Percentiles rank a stretch among this genome's conserved stretches.
These are phyloP conservation scores for Poeciliopsis presidionis DNA, from an alignment of 2,797 vertebrate species.

Conservation along the genomic window DNA sequence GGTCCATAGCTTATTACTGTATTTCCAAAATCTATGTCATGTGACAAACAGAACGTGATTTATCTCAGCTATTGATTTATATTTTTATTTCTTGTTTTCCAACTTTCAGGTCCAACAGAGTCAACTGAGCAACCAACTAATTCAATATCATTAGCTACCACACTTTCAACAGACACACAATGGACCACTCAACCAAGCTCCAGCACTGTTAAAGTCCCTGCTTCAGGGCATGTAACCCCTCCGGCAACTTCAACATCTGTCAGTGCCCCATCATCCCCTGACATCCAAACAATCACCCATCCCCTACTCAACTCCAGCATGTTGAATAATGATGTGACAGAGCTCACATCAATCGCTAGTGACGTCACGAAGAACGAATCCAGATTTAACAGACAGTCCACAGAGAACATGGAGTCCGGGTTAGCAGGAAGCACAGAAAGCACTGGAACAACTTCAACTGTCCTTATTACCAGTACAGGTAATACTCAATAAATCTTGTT, in stretches of 20 bases:
- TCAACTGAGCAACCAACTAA: constrained; percentile 6
- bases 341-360: not conserved
- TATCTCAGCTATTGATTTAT: not conserved
- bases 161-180: not conserved
- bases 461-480: not conserved
- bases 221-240: not conserved
- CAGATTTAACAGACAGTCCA: not conserved
- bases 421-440: not conserved
- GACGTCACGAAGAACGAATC: constrained; percentile 4
- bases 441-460: not conserved
- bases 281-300: constrained; percentile 6
- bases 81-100: not conserved
- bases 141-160: constrained; percentile 15
- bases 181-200: not conserved
- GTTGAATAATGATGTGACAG: not conserved
- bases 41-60: not conserved
- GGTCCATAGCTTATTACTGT: not conserved
- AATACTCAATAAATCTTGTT: constrained; percentile 1
- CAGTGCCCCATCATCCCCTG: constrained; percentile 21
- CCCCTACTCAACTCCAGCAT: constrained; percentile 3
- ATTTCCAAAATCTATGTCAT: not conserved
- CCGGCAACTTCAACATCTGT: not conserved
- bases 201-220: constrained; percentile 10
- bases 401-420: not conserved
- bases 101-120: constrained; percentile 39